Evolutionary conservation across 1,140 invertebrate species (phyloP).

Genomic region (Elysia chlorotica): DNA sequence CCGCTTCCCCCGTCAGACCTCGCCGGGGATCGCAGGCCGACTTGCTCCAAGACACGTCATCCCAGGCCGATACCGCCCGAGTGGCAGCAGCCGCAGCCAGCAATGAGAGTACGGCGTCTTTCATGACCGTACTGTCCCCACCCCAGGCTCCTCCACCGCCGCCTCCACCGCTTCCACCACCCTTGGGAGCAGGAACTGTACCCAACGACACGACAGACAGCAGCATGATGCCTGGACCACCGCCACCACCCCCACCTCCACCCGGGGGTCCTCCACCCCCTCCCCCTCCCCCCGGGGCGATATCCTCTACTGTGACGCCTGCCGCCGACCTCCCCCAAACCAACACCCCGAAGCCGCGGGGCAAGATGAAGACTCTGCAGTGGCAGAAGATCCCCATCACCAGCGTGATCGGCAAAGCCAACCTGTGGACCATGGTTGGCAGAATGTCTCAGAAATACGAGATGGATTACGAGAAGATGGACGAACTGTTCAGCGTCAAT

Average conservation of each 20-base stretch:
- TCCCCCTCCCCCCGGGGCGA: conserved; percentile 19
- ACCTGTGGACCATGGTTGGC: conserved; percentile 82
- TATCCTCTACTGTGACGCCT: background rate
- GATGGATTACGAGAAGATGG: conserved; percentile 62
- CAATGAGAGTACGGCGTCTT: too few relatives aligned
- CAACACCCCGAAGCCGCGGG: conserved; percentile 52
- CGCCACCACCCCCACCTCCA: conserved; percentile 42
- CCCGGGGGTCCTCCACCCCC: conserved; percentile 34
- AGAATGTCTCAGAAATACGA: conserved; percentile 75
- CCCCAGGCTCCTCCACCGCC: too few relatives aligned
- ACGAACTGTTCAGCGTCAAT: conserved; percentile 52
- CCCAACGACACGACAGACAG: too few relatives aligned
- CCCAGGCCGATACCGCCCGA: conserved; percentile 34
- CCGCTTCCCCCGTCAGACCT: conserved; percentile 31
- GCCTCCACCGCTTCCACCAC: conserved; percentile 35
- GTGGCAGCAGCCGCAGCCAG: background rate
- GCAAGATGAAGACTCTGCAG: conserved; percentile 55
- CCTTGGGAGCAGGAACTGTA: too few relatives aligned
- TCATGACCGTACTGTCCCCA: too few relatives aligned
- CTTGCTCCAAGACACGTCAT: conserved; percentile 13
- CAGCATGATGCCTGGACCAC: conserved; percentile 52
- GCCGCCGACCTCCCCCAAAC: conserved; percentile 49
- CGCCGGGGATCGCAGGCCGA: conserved; percentile 17
- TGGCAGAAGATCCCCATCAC: conserved; percentile 58
- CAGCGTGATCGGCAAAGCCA: conserved; percentile 51